Evolutionary conservation across 2,888 invertebrate species (phyloP), one percentile per base, ranked within the genome.

Genomic region (Diarsia rubi): DNA sequence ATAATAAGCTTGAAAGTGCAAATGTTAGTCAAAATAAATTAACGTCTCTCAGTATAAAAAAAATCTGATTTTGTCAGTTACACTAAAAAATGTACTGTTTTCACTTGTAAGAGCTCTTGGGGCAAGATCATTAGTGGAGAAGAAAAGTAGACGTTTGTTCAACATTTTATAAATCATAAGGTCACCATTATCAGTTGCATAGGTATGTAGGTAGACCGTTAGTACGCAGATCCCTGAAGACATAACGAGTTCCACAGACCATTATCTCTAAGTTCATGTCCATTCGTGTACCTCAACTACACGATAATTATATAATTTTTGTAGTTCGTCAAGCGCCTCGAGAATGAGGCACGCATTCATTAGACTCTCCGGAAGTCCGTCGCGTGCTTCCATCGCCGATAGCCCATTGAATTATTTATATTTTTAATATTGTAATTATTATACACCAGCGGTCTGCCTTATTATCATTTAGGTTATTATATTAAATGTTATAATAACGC

Each of bases 361-460:
- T 94, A 93, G 92, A 91, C 86, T 90, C 93, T 94, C 94, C 96
- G 96, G 96, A 96, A 96, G 95, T 94, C 81, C 92, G 92, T 96
- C 95, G 96, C 96, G 96, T 96, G 96, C 94, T 91, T 92, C 91
- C 91, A 93, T 88, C 92, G 92, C 91, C 94, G 94, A 95, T 95
- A 94, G 93, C 90, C 91, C 94, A 94, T 95, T 96, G 96, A 95
- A 96, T 96, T 96, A 96, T 96, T 96, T 96, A 96, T 96, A 94
- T 93, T 92, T 95, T 95, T 95, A 95, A 95, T 95, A 95, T 95
- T 95, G 93, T 95, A 95, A 96, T 96, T 95, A 96, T 95, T 93
- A 95, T 94, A 94, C 94, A 94, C 90, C 91, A 91, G 90, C 90
- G 91, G 89, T 90, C 93, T 91, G 92, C 91, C 95, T 96, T 93